Evolutionary conservation across 2,888 invertebrate genomes (phyloP).

Genomic region (Sphaeridia pumilis): DNA sequence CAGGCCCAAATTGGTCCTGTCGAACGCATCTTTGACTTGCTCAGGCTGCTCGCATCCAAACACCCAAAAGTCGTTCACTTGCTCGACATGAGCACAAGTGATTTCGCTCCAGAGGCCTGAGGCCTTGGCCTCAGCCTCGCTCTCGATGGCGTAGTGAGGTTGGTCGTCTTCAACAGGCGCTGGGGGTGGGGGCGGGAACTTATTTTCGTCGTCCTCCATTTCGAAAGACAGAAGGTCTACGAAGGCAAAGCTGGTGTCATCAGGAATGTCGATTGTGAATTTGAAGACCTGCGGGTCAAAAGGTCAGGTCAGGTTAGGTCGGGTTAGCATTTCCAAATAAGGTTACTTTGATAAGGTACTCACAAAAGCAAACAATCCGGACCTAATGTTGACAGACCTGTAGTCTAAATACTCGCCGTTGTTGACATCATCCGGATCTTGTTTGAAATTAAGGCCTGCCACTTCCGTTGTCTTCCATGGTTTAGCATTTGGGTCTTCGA

Average conservation of each 20-base stretch:
- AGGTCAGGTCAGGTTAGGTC: neutral
- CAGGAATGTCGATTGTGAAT: neutral
- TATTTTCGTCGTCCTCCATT: neutral
- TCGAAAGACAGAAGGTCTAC: neutral
- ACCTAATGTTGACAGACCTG: neutral
- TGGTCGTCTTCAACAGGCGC: too few species aligned
- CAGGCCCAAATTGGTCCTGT: neutral
- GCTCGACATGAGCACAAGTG: neutral
- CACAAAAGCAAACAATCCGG: neutral
- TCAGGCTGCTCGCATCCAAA: neutral
- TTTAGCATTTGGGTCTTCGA: neutral
- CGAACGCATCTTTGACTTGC: neutral
- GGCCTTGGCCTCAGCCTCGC: neutral
- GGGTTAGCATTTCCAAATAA: neutral
- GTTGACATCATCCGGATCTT: neutral
- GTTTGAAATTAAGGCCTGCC: neutral
- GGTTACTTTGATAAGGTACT: neutral
- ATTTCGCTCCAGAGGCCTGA: neutral
- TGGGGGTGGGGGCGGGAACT: neutral
- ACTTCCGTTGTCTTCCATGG: neutral
- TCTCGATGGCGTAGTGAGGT: neutral
- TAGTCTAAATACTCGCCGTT: neutral
- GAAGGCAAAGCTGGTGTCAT: neutral
- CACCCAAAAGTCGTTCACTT: conserved; percentile 1
- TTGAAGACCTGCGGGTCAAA: neutral